Conservation (phyloP, 1,140 invertebrate species). For the Bombus soroeensis region DNA sequence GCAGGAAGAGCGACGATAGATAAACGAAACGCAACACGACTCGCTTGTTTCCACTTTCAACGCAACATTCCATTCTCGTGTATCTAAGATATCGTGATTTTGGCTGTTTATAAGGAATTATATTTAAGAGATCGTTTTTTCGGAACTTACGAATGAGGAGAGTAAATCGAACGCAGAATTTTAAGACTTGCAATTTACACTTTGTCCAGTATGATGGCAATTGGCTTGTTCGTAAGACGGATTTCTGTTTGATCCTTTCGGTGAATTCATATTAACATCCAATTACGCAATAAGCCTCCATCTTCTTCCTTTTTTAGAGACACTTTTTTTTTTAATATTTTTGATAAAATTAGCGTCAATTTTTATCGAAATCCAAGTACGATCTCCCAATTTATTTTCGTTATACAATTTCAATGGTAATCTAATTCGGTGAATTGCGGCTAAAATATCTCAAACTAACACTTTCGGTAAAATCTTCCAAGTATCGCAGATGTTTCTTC, state of each 20-base stretch:
- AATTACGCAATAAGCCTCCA: background rate
- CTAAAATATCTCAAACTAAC: too few species aligned
- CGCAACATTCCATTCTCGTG: background rate
- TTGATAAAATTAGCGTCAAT: too few species aligned
- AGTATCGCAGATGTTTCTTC: too few species aligned
- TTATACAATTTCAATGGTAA: too few species aligned
- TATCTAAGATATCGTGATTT: background rate
- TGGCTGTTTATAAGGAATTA: background rate
- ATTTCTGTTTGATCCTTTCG: too few species aligned
- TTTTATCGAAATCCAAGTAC: too few species aligned
- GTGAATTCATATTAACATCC: background rate
- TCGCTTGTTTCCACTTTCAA: constrained; percentile 7
- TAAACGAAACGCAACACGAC: constrained; percentile 36
- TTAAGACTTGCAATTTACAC: too few species aligned
- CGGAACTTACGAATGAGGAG: background rate
- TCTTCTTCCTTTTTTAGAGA: background rate
- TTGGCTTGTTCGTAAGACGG: too few species aligned
- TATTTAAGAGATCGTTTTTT: background rate
- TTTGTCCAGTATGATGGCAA: too few species aligned
- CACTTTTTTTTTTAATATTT: background rate
- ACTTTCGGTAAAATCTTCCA: too few species aligned
- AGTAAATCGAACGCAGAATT: background rate
- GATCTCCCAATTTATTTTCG: too few species aligned
- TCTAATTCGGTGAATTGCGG: too few species aligned
- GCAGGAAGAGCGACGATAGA: constrained; percentile 41